Base-by-base conservation (phyloP, 2,888 invertebrate species). In the Meghimatium bilineatum region DNA sequence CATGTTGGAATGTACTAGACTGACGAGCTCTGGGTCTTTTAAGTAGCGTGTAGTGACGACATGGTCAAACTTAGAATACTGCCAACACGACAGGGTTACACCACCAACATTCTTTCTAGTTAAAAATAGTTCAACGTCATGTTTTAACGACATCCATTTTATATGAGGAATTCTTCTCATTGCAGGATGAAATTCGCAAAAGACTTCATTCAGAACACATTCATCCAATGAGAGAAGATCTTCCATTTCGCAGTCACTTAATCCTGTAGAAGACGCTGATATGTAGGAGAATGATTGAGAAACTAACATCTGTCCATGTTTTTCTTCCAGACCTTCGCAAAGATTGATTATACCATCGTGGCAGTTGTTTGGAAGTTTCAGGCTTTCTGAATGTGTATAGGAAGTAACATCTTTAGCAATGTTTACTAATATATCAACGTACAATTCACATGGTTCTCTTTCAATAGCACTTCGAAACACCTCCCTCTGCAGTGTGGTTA, bases 181-280 rank as follows among this genome's bases (percentile, higher is more conserved):
- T 26, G 88, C 85, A 5, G 91, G 90, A n/a, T 89, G 89, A 60
- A 88, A 86, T 10, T 83, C 81, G 0, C 26, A 60, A 84, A 85
- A 90, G 0, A 91, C 84, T 44, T 91, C 90, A 80, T 90, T 88
- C 44, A 92, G 86, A 2, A 92, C 92, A 49, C 87, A 89, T 44
- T 93, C 93, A 84, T 93, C 93, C 20, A 93, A 84, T 8, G 93
- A 93, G 52, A 93, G 85, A n/a, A 93, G 80, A 82, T 93, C 93
- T 74, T 92, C 92, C 91, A 93, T 92, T 88, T 93, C 93, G 84
- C 90, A 89, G 87, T 93, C 93, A 85, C 92, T 92, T 26, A 93
- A 86, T 8, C 93, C 93, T 2, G 90, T 90, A 0, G 83, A 86
- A 1, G 93, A 93, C 29, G 92, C 92, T 17, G 90, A 91, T 56